These are phyloP conservation scores for Nomada ferruginata DNA, from an alignment of 2,888 invertebrate genomes.

Conservation along the genomic window DNA sequence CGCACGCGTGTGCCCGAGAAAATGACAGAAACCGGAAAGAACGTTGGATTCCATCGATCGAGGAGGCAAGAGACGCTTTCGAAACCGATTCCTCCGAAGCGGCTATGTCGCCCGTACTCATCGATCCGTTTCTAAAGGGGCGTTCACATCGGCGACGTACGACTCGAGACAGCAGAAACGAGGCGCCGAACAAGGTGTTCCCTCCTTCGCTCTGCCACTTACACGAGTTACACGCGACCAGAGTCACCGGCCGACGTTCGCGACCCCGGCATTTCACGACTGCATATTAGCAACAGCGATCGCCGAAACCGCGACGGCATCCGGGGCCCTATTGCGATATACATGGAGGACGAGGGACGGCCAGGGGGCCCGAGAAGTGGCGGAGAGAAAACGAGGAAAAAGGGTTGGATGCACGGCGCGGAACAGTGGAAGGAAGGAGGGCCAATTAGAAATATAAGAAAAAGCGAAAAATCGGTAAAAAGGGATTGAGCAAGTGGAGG, in stretches of 20 bases:
- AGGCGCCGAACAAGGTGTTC: background rate
- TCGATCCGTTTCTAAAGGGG: constrained; percentile 66
- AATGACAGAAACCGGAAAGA: constrained; percentile 9
- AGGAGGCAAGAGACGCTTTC: constrained; percentile 36
- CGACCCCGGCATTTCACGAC: background rate
- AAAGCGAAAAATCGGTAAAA: constrained; percentile 17
- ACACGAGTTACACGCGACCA: background rate
- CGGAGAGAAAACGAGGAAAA: background rate
- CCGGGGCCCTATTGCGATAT: background rate
- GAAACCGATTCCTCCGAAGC: constrained; percentile 52
- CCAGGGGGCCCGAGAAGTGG: background rate
- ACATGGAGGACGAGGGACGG: constrained; percentile 1
- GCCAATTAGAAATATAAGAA: constrained; percentile 36
- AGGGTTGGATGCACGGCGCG: constrained; percentile 1
- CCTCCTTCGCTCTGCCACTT: background rate
- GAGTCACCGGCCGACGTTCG: background rate
- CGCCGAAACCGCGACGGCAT: background rate
- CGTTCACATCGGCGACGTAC: constrained; percentile 52
- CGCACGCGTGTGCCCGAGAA: background rate
- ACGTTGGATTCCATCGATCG: constrained; percentile 48
- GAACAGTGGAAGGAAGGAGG: constrained; percentile 17
- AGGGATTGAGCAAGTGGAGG: constrained; percentile 12
- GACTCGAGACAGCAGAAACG: background rate
- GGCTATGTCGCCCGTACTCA: constrained; percentile 42
- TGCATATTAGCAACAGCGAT: background rate